A percentile compares a stretch with the other conserved stretches of the same genome.
These are phyloP conservation scores for Xiphophorus couchianus DNA, from an alignment of 2,113 vertebrate genomes.

Conservation along the genomic window DNA sequence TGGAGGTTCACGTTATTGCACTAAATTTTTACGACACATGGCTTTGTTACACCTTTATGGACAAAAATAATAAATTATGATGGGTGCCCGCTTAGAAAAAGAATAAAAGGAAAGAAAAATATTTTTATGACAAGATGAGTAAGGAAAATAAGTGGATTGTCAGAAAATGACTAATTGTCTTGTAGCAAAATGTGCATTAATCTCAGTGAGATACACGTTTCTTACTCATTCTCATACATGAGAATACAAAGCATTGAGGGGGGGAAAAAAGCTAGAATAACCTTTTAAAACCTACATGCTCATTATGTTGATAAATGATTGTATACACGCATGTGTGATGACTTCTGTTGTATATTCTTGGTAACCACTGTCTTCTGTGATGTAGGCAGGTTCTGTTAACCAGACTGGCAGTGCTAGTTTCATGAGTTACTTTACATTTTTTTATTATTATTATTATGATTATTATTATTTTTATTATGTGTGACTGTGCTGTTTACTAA, in stretches of 20 bases:
- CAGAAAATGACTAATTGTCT: constrained; percentile 97
- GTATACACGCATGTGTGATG: constrained; percentile 96
- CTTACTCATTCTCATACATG: constrained; percentile 99
- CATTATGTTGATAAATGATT: constrained; percentile 98
- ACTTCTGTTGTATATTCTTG: constrained; percentile 94
- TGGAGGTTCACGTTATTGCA: constrained; percentile 95
- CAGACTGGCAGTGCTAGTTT: constrained; percentile 83
- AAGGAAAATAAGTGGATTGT: constrained; percentile 88
- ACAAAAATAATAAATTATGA: constrained; percentile 83
- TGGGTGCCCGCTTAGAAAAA: constrained; percentile 85
- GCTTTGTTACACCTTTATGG: constrained; percentile 94
- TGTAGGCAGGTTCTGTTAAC: constrained; percentile 90
- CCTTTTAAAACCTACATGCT: constrained; percentile 88
- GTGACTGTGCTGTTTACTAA: constrained; percentile 88
- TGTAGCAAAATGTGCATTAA: constrained; percentile 99
- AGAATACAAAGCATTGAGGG: constrained; percentile 96
- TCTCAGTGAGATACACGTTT: constrained; percentile 99
- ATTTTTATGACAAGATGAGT: constrained; percentile 89
- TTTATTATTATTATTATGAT: constrained; percentile 20
- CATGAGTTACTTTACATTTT: constrained; percentile 78
- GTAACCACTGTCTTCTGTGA: constrained; percentile 96
- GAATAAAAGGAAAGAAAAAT: constrained; percentile 53
- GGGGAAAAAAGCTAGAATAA: constrained; percentile 65
- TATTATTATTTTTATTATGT: background rate
- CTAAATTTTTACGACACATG: constrained; percentile 97